These are phyloP conservation scores for Microtus pennsylvanicus DNA, from an alignment of 2,113 vertebrate genomes.

Conservation along the genomic window DNA sequence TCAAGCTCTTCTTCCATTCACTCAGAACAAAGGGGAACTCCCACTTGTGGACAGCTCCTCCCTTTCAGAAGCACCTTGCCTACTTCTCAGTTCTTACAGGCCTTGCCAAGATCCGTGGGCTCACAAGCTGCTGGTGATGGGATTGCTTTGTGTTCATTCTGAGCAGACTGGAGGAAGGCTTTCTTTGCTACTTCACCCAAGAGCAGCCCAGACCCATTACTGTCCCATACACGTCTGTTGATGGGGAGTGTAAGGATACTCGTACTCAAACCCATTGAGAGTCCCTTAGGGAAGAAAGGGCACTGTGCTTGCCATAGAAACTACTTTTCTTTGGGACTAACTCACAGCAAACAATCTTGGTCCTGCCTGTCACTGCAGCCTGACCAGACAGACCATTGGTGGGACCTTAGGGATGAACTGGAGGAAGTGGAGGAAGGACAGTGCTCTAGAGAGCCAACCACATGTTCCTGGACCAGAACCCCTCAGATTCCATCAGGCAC, in stretches of 20 bases:
- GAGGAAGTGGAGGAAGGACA: neutral
- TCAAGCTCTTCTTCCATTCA: neutral
- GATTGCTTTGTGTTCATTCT: accelerated
- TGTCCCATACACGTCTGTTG: neutral
- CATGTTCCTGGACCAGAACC: neutral
- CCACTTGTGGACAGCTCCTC: neutral
- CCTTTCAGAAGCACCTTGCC: neutral
- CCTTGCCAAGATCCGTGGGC: neutral
- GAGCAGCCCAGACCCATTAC: neutral
- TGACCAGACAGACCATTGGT: neutral
- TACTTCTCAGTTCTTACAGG: neutral
- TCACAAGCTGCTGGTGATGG: neutral
- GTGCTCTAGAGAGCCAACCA: neutral
- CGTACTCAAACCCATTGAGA: neutral
- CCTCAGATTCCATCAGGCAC: neutral
- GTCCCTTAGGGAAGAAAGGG: neutral
- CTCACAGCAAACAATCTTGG: neutral
- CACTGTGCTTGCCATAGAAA: neutral
- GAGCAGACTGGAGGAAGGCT: neutral
- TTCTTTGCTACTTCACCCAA: neutral
- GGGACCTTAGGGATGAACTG: neutral
- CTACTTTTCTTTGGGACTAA: neutral
- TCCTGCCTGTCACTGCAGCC: neutral
- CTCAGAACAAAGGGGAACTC: neutral
- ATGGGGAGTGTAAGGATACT: neutral